A percentile compares a stretch with the other conserved stretches of the same genome.
Evolutionary conservation across 1,140 invertebrate genomes (phyloP).

Genomic region (Papilio dardanus): DNA sequence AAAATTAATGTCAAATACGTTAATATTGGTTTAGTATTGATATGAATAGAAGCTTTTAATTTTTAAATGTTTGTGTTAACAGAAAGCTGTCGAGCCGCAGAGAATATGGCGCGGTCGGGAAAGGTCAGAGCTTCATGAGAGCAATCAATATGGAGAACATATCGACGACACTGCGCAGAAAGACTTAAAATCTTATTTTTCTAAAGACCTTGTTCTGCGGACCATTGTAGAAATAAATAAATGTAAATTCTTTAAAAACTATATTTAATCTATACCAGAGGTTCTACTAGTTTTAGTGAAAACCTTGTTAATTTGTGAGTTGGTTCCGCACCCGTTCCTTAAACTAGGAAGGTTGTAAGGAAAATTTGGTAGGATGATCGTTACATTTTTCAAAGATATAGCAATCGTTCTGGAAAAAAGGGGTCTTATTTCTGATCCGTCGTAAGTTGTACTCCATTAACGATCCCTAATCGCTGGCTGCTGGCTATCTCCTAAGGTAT

Average conservation of each 20-base stretch:
- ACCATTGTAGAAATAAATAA: no score
- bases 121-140: slow-evolving; percentile 23
- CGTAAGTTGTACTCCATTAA: background rate
- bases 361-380: no score
- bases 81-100: background rate
- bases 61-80: background rate
- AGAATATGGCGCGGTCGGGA: background rate
- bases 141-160: slow-evolving; percentile 15
- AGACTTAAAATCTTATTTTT: background rate
- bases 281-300: no score
- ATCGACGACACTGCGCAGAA: background rate
- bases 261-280: no score
- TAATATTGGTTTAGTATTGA: background rate
- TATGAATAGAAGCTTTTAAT: background rate
- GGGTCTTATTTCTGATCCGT: background rate
- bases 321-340: no score
- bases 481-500: background rate
- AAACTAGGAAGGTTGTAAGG: no score
- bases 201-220: background rate
- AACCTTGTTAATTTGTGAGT: no score
- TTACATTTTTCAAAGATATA: no score
- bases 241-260: background rate
- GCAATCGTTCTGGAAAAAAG: no score
- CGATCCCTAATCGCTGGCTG: slow-evolving; percentile 5
- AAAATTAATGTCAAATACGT: no score